phyloP scores from a whole-genome alignment of 2,797 vertebrate species.

The Cichlasoma orientale region DNA sequence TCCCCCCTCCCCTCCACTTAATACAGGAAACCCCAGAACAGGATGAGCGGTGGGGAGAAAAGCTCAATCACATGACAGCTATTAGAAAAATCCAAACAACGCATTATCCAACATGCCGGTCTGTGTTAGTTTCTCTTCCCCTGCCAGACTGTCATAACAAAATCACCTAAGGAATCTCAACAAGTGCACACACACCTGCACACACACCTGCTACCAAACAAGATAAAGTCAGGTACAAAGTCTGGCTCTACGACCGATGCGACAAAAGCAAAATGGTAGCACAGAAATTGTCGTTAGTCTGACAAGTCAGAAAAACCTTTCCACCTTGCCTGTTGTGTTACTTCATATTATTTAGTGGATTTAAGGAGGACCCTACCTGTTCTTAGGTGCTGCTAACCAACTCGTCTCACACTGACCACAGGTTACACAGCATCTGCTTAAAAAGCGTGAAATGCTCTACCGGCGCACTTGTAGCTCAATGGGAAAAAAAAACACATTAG shows the following conservation, averaged over 20 bases:
- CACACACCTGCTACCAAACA: background rate
- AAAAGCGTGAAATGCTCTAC: background rate
- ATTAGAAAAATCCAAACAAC: conserved; percentile 41
- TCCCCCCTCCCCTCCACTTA: background rate
- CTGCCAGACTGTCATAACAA: background rate
- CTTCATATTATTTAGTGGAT: background rate
- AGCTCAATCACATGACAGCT: conserved; percentile 49
- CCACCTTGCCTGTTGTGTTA: background rate
- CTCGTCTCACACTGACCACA: conserved; percentile 15
- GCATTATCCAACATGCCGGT: conserved; percentile 19
- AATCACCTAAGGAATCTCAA: conserved; percentile 30
- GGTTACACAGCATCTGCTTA: background rate
- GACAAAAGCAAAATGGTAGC: background rate
- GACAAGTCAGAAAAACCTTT: background rate
- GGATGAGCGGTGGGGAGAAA: conserved; percentile 26
- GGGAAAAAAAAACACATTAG: background rate
- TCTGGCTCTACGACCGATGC: conserved; percentile 6
- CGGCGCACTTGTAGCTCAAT: background rate
- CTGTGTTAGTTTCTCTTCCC: background rate
- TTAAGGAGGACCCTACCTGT: background rate
- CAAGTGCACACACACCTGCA: conserved; percentile 1
- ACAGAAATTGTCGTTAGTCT: background rate
- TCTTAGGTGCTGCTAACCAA: background rate
- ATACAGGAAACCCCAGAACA: conserved; percentile 40
- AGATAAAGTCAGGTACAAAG: conserved; percentile 37